These are phyloP conservation scores for Formica exsecta DNA, from an alignment of 1,140 invertebrate species.

Conservation along the genomic window DNA sequence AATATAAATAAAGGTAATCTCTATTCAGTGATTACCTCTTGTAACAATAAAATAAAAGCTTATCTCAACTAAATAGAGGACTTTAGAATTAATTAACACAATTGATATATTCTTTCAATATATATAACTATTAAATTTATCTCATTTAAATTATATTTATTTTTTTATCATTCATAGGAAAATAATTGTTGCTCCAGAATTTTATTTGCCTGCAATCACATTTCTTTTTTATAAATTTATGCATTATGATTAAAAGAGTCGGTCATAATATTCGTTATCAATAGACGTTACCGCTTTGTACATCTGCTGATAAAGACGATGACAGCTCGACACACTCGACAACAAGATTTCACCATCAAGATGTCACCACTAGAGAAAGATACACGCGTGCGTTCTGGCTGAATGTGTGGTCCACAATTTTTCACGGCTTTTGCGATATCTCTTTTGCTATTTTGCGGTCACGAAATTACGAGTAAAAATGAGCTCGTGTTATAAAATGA, in stretches of 20 bases:
- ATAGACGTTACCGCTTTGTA: constrained; percentile 9
- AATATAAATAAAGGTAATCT: not conserved
- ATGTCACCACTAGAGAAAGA: constrained; percentile 11
- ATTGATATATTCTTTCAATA: not conserved
- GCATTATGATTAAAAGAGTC: not conserved
- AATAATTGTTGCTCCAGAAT: not conserved
- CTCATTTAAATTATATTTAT: not conserved
- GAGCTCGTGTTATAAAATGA: not conserved
- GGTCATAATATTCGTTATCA: not conserved
- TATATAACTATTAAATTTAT: not conserved
- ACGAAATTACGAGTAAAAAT: constrained; percentile 18
- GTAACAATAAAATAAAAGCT: not conserved
- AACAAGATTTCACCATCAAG: not conserved
- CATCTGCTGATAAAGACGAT: not conserved
- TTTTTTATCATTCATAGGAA: not conserved
- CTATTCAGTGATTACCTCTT: not conserved
- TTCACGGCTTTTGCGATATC: not conserved
- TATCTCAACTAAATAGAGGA: not conserved
- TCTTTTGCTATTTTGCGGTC: not conserved
- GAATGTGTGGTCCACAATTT: not conserved
- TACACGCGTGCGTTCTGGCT: constrained; percentile 13
- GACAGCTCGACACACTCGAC: not conserved
- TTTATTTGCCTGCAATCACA: no score
- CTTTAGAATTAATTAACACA: constrained; percentile 14
- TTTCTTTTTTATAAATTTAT: no score